Evolutionary conservation across 2,888 invertebrate genomes (phyloP).

Genomic region (Epinotia ramella): DNA sequence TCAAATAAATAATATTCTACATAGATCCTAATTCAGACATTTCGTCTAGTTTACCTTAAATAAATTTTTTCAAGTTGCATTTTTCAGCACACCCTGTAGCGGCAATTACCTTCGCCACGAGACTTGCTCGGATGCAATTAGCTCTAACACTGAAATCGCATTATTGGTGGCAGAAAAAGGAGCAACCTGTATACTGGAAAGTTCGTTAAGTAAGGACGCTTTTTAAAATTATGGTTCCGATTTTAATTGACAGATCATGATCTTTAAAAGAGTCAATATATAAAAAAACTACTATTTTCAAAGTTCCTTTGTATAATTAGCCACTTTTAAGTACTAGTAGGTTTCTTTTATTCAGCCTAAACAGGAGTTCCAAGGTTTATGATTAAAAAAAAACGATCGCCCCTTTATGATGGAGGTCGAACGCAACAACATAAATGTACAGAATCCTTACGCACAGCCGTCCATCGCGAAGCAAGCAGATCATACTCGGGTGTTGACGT

Average conservation of each 20-base stretch:
- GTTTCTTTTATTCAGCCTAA: too few species aligned
- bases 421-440: too few species aligned
- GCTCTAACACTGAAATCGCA: constrained; percentile 74
- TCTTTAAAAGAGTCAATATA: background rate
- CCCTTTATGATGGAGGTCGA: too few species aligned
- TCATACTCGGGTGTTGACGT: too few species aligned
- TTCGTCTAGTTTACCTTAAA: background rate
- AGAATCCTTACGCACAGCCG: too few species aligned
- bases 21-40: background rate
- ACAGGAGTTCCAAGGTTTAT: too few species aligned
- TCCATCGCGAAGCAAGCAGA: too few species aligned
- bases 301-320: too few species aligned
- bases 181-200: constrained; percentile 63
- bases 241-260: background rate
- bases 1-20: background rate
- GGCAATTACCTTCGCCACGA: constrained; percentile 47
- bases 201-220: constrained; percentile 51
- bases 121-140: constrained; percentile 68
- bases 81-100: constrained; percentile 29
- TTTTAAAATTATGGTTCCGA: constrained; percentile 33
- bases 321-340: too few species aligned
- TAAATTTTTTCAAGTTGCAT: background rate
- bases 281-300: too few species aligned
- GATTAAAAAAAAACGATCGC: too few species aligned
- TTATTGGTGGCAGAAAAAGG: constrained; percentile 67